Conservation (phyloP, 1,140 invertebrate species). For the Ectropis grisescens region DNA sequence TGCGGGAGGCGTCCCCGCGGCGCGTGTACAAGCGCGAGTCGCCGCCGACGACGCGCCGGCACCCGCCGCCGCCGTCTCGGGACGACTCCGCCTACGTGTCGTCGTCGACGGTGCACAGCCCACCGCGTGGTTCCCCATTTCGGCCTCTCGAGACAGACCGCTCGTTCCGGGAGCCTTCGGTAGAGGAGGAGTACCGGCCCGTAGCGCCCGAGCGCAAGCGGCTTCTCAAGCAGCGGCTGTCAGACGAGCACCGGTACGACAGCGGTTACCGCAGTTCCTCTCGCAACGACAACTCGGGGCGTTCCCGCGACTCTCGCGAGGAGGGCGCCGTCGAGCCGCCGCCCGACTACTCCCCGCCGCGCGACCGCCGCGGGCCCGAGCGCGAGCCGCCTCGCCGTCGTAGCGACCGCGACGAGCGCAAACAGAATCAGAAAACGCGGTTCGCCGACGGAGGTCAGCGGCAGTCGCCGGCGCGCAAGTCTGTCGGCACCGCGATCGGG, state of each 20-base stretch:
- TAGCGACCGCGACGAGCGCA: constrained; percentile 63
- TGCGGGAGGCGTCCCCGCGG: constrained; percentile 61
- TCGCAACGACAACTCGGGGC: constrained; percentile 59
- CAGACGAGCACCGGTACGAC: constrained; percentile 66
- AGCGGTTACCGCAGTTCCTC: constrained; percentile 70
- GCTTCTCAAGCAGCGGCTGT: constrained; percentile 54
- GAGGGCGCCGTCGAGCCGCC: constrained; percentile 72
- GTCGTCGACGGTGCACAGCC: constrained; percentile 68
- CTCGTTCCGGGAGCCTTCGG: constrained; percentile 49
- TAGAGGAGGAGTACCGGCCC: constrained; percentile 62
- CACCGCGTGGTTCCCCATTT: constrained; percentile 63
- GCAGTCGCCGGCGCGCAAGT: constrained; percentile 64
- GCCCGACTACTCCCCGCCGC: constrained; percentile 78
- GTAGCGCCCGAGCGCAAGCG: constrained; percentile 74
- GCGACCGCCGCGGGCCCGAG: constrained; percentile 64
- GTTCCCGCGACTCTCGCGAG: constrained; percentile 60
- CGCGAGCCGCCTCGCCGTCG: constrained; percentile 65
- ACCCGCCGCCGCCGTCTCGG: constrained; percentile 39
- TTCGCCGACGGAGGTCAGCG: constrained; percentile 72
- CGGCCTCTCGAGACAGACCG: constrained; percentile 54
- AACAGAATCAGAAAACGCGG: constrained; percentile 76
- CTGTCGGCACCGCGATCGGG: constrained; percentile 72
- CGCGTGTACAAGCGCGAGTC: constrained; percentile 60
- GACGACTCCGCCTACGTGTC: constrained; percentile 71
- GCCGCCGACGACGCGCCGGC: constrained; percentile 25